Evolutionary conservation across 2,797 vertebrate genomes (phyloP).

Genomic region (Gastrophryne carolinensis): DNA sequence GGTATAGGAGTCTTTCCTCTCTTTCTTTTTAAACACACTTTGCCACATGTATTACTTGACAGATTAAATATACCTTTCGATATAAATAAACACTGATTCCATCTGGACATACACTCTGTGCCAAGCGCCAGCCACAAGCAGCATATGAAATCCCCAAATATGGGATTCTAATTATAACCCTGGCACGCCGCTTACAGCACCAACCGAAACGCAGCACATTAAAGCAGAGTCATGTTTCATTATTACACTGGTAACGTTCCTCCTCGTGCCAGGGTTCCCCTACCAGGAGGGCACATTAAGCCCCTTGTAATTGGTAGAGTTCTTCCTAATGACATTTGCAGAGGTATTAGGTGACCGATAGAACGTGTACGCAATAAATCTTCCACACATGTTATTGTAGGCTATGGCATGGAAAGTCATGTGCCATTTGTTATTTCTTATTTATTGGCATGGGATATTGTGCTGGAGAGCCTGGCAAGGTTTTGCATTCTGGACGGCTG

Average conservation of each 20-base stretch:
- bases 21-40: constrained; percentile 28
- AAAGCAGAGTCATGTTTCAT: constrained; percentile 37
- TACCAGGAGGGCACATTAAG: constrained; percentile 11
- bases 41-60: constrained; percentile 36
- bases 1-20: neutral
- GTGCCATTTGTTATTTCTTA: constrained; percentile 47
- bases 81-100: constrained; percentile 51
- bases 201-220: constrained; percentile 34
- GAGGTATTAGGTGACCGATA: constrained; percentile 16
- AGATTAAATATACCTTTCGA: constrained; percentile 47
- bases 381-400: constrained; percentile 32
- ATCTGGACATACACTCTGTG: constrained; percentile 36
- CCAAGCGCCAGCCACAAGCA: constrained; percentile 43
- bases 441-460: constrained; percentile 28
- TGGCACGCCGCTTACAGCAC: constrained; percentile 20
- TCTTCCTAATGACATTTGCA: constrained; percentile 22
- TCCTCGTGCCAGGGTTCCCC: constrained; percentile 24
- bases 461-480: constrained; percentile 35
- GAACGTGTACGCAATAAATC: constrained; percentile 43
- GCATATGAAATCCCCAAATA: constrained; percentile 48
- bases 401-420: constrained; percentile 30
- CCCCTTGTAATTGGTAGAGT: neutral
- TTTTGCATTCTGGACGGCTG: constrained; percentile 25
- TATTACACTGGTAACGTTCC: constrained; percentile 39
- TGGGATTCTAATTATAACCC: constrained; percentile 47